phyloP scores from a whole-genome alignment of 2,113 vertebrate species.

The Nicator chloris region DNA sequence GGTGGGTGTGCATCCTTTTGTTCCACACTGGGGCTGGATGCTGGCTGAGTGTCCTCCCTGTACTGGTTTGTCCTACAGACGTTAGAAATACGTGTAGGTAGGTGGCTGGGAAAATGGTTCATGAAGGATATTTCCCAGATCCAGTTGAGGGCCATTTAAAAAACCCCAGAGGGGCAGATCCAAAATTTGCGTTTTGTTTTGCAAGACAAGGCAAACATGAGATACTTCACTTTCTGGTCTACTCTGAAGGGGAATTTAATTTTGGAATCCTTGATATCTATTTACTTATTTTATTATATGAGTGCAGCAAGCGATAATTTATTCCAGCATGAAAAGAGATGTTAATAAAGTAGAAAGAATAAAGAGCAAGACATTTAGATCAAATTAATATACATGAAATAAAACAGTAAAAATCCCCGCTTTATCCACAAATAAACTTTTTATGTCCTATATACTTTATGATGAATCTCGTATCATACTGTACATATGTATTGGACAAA shows the following conservation, averaged over 20 bases:
- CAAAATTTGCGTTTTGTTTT: not conserved
- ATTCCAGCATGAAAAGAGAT: constrained; percentile 25
- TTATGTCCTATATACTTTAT: not conserved
- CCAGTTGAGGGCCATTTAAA: not conserved
- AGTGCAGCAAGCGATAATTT: constrained; percentile 19
- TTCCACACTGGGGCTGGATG: constrained; percentile 55
- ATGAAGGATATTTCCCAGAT: not conserved
- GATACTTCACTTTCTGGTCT: not conserved
- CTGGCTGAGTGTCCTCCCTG: constrained; percentile 35
- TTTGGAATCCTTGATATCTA: not conserved
- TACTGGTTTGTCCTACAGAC: constrained; percentile 3
- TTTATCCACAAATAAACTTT: constrained; percentile 27
- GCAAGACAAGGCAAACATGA: not conserved
- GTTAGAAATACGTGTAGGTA: not conserved
- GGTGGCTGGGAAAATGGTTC: constrained; percentile 25
- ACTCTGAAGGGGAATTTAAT: not conserved
- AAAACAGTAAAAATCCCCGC: not conserved
- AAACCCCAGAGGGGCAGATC: not conserved
- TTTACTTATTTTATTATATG: constrained; percentile 25
- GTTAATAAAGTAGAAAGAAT: constrained; percentile 12
- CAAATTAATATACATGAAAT: constrained; percentile 22
- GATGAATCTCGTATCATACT: not conserved
- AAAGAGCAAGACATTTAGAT: constrained; percentile 28
- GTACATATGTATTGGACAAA: not conserved
- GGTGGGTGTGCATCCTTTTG: constrained; percentile 44